These are phyloP conservation scores for Isichthys henryi DNA, from an alignment of 2,113 vertebrate genomes.

Conservation along the genomic window DNA sequence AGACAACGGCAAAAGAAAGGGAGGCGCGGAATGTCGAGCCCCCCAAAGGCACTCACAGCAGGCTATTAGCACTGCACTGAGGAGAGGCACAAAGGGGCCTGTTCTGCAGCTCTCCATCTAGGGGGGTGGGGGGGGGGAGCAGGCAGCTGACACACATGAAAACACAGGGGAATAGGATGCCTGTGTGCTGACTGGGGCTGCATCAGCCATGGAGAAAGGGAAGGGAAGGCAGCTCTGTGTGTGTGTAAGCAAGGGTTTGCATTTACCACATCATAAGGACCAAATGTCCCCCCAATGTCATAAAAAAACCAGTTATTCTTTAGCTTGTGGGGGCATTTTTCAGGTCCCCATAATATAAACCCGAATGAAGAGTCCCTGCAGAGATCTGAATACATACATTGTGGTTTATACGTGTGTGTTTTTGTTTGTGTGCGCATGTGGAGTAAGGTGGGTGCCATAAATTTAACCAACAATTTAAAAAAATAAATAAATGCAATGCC, in stretches of 20 bases:
- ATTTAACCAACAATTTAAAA: background rate
- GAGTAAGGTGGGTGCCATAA: background rate
- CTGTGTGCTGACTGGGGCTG: background rate
- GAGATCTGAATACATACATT: no score
- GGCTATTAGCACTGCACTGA: background rate
- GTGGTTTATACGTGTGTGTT: background rate
- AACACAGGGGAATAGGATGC: background rate
- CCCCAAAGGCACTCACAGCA: background rate
- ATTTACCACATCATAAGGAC: background rate
- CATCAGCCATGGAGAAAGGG: slow-evolving; percentile 19
- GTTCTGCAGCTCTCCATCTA: background rate
- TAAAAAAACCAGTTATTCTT: no score
- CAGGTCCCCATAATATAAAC: no score
- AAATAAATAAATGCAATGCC: background rate
- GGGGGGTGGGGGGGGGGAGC: slow-evolving; percentile 31
- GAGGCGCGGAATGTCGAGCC: background rate
- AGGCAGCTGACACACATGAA: slow-evolving; percentile 40
- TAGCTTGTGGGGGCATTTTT: no score
- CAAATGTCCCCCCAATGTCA: no score
- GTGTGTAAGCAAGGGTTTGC: background rate
- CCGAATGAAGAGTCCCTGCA: no score
- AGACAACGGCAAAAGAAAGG: slow-evolving; percentile 20
- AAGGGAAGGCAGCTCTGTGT: slow-evolving; percentile 19
- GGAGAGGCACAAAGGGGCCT: background rate
- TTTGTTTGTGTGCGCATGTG: slow-evolving; percentile 18